Evolutionary conservation across 2,888 invertebrate species (phyloP), one percentile per base, ranked within the genome.

Genomic region (Philereme vetulata): DNA sequence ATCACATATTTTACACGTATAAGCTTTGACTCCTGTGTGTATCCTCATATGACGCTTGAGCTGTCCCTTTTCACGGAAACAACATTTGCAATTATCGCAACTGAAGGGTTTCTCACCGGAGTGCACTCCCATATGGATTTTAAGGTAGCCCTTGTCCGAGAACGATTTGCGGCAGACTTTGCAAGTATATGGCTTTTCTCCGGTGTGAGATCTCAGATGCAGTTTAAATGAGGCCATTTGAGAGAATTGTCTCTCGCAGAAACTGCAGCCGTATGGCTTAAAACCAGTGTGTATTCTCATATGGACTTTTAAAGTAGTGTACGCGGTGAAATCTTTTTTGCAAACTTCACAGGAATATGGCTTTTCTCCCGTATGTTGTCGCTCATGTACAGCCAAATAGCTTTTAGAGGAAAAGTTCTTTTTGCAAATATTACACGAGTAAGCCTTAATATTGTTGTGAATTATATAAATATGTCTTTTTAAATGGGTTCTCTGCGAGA

Each of bases 401-500:
- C 90, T 91, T 66, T 88, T 89, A 43, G 87, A 89, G 0, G 91
- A 87, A 58, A 91, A 91, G 8, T 85, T 81, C 60, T 91, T 91
- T 0, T 84, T 78, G 46, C 91, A 91, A 0, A 86, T 76, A 60
- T 75, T 78, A 61, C 91, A 90, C 0, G 77, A 67, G 35, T 86
- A 84, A 0, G 88, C 84, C 48, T 90, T 90, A 0, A 86, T 62
- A 0, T 89, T 86, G 0, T 85, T 78, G 52, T 91, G 91, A 3
- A 90, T 89, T 0, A 90, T 87, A 11, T 78, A 83, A 7, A 91
- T 90, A 36, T 91, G 91, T 3, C 91, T 60, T 67, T 87, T 86
- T 9, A 91, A 67, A 74, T 90, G 90, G 0, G 90, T 88, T 5
- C 89, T 56, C 50, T 90, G 90, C 0, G 85, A 85, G 21, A 90